Evolutionary conservation across 2,888 invertebrate species (phyloP), one percentile per base, ranked within the genome.

Genomic region (Hoplodrina blanda): DNA sequence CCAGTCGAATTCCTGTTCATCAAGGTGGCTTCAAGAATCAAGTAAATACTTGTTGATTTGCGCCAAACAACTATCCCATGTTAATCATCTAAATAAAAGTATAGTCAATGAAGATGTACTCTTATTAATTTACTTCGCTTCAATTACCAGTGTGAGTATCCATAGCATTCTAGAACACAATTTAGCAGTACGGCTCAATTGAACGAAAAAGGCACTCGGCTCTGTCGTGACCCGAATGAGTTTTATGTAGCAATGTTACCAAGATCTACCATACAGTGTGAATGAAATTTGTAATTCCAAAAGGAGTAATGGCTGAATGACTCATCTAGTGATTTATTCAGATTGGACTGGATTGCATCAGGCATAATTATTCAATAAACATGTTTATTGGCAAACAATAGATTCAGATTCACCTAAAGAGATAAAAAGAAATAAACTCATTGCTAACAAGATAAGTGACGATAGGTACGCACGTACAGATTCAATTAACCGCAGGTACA

Each of bases 201-300:
- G 5, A 33, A 8, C 8, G 8, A 41, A 10, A n/a, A n/a, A 37
- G 33, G 3, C n/a, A 33, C 5, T 0, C 10, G 10, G 11, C 33
- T 37, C 4, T 13, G 13, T 57, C 10, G 44, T 41, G 44, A 44
- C 44, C 57, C 55, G 55, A n/a, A 19, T 37, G 55, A 19, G n/a
- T 55, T 55, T 37, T 11, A 37, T 11, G 37, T 55, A 55, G 46
- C 59, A 59, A 46, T 33, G 49, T 60, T 57, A 46, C 60, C n/a
- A n/a, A 7, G 30, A n/a, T 17, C 50, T n/a, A 50, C 50, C 11
- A 49, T 49, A 50, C 50, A 19, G 0, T 50, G 1, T 2, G 10
- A 19, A n/a, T 19, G 6, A n/a, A 7, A 10, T 41, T 13, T 41
- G 13, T 46, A 8, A 60, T 46, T 44, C 41, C 17, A 46, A 4